Evolutionary conservation across 1,140 invertebrate species (phyloP).

Genomic region (Plectrocnemia conspersa): DNA sequence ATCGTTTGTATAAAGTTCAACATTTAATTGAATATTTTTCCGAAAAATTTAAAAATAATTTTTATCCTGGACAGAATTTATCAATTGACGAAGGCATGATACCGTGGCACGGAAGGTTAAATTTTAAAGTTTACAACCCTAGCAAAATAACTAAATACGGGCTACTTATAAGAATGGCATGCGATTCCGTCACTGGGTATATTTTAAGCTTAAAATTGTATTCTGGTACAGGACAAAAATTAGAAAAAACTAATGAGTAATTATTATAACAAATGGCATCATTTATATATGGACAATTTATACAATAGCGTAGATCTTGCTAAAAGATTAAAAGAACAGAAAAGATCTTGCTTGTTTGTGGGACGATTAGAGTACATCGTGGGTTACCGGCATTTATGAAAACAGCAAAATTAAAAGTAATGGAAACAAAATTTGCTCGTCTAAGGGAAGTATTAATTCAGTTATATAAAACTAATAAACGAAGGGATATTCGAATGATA

Average conservation of each 20-base stretch:
- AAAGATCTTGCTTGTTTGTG: constrained; percentile 31
- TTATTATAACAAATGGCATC: constrained; percentile 10
- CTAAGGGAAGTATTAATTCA: constrained; percentile 29
- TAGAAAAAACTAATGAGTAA: constrained; percentile 26
- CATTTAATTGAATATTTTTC: constrained; percentile 27
- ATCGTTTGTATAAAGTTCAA: constrained; percentile 28
- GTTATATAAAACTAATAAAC: constrained; percentile 32
- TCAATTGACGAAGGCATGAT: constrained; percentile 34
- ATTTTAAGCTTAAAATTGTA: constrained; percentile 33
- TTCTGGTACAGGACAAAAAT: constrained; percentile 25
- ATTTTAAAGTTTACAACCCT: constrained; percentile 34
- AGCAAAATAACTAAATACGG: constrained; percentile 35
- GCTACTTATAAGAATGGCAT: constrained; percentile 33
- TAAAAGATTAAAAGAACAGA: constrained; percentile 21
- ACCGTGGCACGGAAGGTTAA: constrained; percentile 29
- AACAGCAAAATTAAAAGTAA: constrained; percentile 26
- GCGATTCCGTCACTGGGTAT: constrained; percentile 33
- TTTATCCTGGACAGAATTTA: constrained; percentile 34
- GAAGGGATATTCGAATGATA: constrained; percentile 25
- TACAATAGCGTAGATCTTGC: constrained; percentile 33
- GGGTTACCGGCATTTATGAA: constrained; percentile 27
- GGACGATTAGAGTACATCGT: constrained; percentile 33
- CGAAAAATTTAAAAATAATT: constrained; percentile 33
- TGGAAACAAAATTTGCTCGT: constrained; percentile 29
- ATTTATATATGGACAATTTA: constrained; percentile 27